phyloP scores from a whole-genome alignment of 2,113 vertebrate species.

The Heteronetta atricapilla region DNA sequence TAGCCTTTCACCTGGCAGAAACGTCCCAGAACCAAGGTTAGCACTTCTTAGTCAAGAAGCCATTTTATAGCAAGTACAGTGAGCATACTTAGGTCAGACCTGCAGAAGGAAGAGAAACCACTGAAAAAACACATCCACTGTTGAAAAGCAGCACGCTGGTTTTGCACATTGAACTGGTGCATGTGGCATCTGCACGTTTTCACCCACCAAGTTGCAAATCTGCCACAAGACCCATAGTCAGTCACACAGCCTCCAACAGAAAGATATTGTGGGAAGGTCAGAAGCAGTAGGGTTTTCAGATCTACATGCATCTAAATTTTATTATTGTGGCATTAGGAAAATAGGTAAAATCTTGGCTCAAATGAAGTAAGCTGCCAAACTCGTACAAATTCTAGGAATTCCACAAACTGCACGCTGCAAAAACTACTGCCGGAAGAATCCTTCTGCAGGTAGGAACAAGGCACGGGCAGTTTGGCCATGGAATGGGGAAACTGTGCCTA shows the following conservation, averaged over 20 bases:
- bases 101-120: neutral
- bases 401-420: no score
- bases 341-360: neutral
- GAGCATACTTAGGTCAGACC: neutral
- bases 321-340: neutral
- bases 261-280: neutral
- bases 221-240: neutral
- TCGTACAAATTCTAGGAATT: neutral
- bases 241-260: neutral
- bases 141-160: neutral
- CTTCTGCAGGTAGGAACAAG: neutral
- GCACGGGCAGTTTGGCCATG: neutral
- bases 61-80: conserved; percentile 24
- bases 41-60: conserved; percentile 11
- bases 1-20: neutral
- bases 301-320: neutral
- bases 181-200: neutral
- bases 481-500: neutral
- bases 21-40: conserved; percentile 30
- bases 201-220: neutral
- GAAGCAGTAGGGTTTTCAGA: neutral
- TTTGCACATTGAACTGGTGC: neutral
- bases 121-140: neutral
- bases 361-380: neutral
- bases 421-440: neutral